Percentiles rank a stretch among this genome's conserved stretches.
Evolutionary conservation across 2,113 vertebrate genomes (phyloP).

Genomic region (Sylvilagus bachmani): DNA sequence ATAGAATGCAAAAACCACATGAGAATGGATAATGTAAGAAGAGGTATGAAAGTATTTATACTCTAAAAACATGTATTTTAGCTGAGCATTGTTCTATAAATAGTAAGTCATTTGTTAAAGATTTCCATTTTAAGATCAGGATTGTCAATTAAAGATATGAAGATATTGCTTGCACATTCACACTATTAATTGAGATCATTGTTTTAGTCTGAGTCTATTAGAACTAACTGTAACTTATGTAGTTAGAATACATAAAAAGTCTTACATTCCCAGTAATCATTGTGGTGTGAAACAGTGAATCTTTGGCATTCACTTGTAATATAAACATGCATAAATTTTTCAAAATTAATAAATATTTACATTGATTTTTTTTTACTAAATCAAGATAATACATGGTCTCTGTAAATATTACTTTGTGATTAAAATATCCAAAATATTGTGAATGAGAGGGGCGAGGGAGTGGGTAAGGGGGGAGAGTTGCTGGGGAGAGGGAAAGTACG

Average conservation of each 20-base stretch:
- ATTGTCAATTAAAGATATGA: background rate
- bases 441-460: too few species aligned
- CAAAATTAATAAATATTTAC: background rate
- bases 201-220: background rate
- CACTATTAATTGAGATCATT: background rate
- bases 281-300: background rate
- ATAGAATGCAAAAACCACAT: background rate
- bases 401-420: background rate
- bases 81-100: background rate
- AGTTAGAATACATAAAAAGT: background rate
- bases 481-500: too few species aligned
- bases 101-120: background rate
- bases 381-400: background rate
- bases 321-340: background rate
- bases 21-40: background rate
- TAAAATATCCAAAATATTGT: constrained; percentile 13
- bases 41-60: background rate
- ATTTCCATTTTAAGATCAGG: constrained; percentile 5
- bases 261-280: background rate
- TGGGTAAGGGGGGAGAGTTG: too few species aligned
- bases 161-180: background rate
- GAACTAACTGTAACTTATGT: background rate
- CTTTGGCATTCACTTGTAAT: background rate
- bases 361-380: background rate
- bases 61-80: constrained; percentile 36